Percentiles rank a stretch among this genome's conserved stretches.
Evolutionary conservation across 2,888 invertebrate genomes (phyloP).

Genomic region (Orthosia cruda): DNA sequence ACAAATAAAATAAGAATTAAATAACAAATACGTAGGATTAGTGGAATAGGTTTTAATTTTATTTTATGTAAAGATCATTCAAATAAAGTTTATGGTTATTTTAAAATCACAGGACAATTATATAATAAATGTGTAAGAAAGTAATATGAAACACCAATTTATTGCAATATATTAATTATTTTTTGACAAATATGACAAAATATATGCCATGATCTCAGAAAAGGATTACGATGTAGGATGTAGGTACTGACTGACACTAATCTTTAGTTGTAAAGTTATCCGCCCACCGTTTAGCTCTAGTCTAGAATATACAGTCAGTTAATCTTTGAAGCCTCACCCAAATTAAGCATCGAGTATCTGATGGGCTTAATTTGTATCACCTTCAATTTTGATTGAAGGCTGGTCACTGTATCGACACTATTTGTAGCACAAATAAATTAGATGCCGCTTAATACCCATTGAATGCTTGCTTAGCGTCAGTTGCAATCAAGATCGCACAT

Average conservation of each 20-base stretch:
- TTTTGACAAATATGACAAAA: too few species aligned
- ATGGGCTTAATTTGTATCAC: slow-evolving; percentile 82
- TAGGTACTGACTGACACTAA: not conserved
- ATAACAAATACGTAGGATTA: too few species aligned
- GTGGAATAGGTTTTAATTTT: too few species aligned
- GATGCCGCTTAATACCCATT: slow-evolving; percentile 68
- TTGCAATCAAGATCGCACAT: slow-evolving; percentile 64
- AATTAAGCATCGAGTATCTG: slow-evolving; percentile 78
- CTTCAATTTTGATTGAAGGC: slow-evolving; percentile 82
- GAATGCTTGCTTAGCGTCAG: slow-evolving; percentile 57
- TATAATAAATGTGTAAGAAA: too few species aligned
- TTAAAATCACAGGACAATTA: too few species aligned
- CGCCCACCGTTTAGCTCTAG: not conserved
- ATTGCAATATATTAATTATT: too few species aligned
- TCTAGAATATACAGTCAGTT: not conserved
- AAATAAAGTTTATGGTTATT: too few species aligned
- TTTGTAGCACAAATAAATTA: slow-evolving; percentile 83
- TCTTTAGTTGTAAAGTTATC: not conserved
- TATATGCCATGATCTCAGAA: not conserved
- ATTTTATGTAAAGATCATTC: too few species aligned
- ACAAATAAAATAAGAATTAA: too few species aligned
- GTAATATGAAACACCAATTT: too few species aligned
- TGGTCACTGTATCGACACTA: slow-evolving; percentile 78
- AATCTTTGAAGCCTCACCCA: slow-evolving; percentile 69
- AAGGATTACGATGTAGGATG: not conserved